Evolutionary conservation across 2,113 vertebrate genomes (phyloP), one percentile per base, ranked within the genome.

Genomic region (Chloropsis cyanopogon): DNA sequence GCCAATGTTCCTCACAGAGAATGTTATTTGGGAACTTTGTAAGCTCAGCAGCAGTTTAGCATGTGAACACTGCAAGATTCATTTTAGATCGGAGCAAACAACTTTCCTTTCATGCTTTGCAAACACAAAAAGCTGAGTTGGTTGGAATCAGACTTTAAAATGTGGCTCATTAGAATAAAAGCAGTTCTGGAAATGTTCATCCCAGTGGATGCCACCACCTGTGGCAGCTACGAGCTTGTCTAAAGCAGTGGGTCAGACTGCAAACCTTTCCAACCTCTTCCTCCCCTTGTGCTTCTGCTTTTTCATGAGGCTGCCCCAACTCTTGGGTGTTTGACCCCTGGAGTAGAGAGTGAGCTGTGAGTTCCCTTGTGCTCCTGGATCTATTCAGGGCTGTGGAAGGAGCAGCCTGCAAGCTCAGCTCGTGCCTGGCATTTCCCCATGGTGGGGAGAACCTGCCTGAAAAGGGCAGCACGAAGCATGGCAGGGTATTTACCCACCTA

Each of bases 61-160:
- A 15, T 85, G 82, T 79, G 71, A 90, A 82, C 71, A 46, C 82
- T 76, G 82, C 66, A 70, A 94, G 85, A 88, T 78, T 88, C 83
- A 37, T 86, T 92, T 93, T 59, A 81, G 69, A 81, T 81, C 0
- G 23, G 41, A 78, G 76, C 50, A 60, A 92, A 73, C 64, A 84
- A 91, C 57, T 86, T 95, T 64, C 77, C 57, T 84, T 88, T 86
- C 60, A 77, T 89, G 85, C 85, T 94, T 85, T 4, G 10, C 71
- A 66, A 77, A 64, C 82, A 81, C 53, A 73, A 83, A 93, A 79
- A 91, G 71, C 88, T 96, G 93, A 94, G 76, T 29, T 73, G 68
- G 69, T 88, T 53, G 70, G 88, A 94, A 93, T 90, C 90, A 92
- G 90, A 82, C 93, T 95, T 92, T 69, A 75, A 84, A 87, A 93